Conservation (phyloP, 2,888 invertebrate genomes). For the Hyles lineata region DNA sequence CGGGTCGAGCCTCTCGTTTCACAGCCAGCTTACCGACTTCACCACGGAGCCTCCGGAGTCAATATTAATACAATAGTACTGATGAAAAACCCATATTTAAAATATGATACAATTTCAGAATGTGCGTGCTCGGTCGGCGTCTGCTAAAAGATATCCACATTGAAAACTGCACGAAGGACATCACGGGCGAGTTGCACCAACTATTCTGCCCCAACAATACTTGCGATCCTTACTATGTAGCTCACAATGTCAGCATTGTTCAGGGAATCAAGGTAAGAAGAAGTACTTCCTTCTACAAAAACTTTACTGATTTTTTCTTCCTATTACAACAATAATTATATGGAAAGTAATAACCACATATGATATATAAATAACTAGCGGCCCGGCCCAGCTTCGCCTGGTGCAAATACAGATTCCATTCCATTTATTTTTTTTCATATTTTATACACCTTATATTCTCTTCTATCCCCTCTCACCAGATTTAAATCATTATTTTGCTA, state of each 20-base stretch:
- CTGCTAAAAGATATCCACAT: constrained; percentile 91
- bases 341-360: neutral
- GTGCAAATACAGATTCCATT: no score
- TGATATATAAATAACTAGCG: no score
- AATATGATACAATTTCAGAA: constrained; percentile 84
- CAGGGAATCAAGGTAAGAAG: constrained; percentile 90
- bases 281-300: neutral
- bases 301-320: neutral
- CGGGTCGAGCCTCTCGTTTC: no score
- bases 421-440: no score
- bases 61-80: no score
- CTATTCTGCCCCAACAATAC: constrained; percentile 89
- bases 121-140: constrained; percentile 97
- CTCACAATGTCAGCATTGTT: constrained; percentile 87
- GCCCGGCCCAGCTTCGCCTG: no score
- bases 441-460: no score
- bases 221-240: constrained; percentile 92
- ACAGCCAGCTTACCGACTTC: no score
- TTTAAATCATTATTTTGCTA: no score
- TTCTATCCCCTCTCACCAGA: no score
- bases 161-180: constrained; percentile 91
- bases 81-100: neutral
- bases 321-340: neutral
- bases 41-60: no score
- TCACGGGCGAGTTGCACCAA: constrained; percentile 87